Percentiles rank a stretch among this genome's conserved stretches.
Conservation (phyloP, 2,113 vertebrate species). For the Hippocampus zosterae region DNA sequence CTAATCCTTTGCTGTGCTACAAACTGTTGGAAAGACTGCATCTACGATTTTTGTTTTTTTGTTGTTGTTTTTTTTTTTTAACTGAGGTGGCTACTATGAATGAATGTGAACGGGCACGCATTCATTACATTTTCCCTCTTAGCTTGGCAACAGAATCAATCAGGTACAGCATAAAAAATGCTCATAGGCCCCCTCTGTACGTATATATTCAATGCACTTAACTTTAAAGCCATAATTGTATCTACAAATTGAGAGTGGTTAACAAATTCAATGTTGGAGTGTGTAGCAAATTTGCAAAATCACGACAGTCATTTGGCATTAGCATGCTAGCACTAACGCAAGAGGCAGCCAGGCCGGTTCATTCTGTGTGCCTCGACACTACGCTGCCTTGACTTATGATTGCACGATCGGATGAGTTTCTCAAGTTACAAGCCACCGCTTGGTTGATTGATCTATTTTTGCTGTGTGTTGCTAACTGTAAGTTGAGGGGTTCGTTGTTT, state of each 20-base stretch:
- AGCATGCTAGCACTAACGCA: neutral
- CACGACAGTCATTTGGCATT: neutral
- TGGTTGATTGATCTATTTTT: neutral
- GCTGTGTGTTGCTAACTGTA: neutral
- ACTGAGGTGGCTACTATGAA: neutral
- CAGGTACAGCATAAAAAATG: slow-evolving; percentile 7
- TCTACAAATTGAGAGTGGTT: neutral
- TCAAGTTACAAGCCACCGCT: neutral
- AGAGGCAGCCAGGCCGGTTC: too few species aligned
- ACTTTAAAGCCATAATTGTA: neutral
- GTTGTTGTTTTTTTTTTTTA: too few species aligned
- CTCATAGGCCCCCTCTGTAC: neutral
- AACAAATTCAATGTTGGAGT: neutral
- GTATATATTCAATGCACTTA: neutral
- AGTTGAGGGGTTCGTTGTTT: too few species aligned
- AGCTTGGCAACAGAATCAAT: slow-evolving; percentile 28
- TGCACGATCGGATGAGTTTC: neutral
- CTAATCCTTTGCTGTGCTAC: slow-evolving; percentile 50
- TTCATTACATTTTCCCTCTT: slow-evolving; percentile 19
- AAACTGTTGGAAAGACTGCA: slow-evolving; percentile 31
- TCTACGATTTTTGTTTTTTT: slow-evolving; percentile 2
- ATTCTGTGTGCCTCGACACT: too few species aligned
- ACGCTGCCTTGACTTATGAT: too few species aligned
- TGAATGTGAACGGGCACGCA: neutral
- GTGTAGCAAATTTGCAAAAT: neutral